A percentile compares a stretch with the other conserved stretches of the same genome.
These are phyloP conservation scores for Macquaria australasica DNA, from an alignment of 2,113 vertebrate species.

Conservation along the genomic window DNA sequence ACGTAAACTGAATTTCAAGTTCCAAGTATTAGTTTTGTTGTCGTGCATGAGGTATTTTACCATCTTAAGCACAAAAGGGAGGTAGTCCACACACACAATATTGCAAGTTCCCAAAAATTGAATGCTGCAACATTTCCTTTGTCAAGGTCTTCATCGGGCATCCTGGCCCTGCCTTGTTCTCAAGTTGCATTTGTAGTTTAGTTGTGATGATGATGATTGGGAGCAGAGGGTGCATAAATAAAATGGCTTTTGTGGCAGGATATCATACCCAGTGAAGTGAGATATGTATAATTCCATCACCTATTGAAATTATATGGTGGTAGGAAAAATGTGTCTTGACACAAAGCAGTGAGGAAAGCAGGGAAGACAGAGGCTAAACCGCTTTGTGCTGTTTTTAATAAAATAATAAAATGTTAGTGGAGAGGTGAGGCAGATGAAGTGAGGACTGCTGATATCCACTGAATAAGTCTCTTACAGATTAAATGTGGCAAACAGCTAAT, in stretches of 20 bases:
- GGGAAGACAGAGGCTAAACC: constrained; percentile 31
- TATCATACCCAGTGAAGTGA: background rate
- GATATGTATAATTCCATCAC: background rate
- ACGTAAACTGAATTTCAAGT: no score
- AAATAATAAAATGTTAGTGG: constrained; percentile 10
- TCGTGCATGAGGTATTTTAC: no score
- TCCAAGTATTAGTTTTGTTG: no score
- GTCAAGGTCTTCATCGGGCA: background rate
- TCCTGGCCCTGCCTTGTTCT: background rate
- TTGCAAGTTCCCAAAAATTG: background rate
- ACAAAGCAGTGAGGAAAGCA: background rate
- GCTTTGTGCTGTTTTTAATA: constrained; percentile 26
- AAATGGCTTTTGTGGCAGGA: background rate
- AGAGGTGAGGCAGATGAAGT: background rate
- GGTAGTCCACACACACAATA: no score
- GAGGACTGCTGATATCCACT: background rate
- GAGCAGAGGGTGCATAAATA: background rate
- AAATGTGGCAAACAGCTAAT: constrained; percentile 5
- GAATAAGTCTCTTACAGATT: background rate
- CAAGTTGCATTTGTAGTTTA: background rate
- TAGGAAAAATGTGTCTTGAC: no score
- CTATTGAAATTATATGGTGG: no score
- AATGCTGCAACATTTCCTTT: background rate
- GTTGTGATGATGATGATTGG: background rate
- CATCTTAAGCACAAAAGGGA: no score